Evolutionary conservation across 1,140 invertebrate genomes (phyloP), one percentile per base, ranked within the genome.

Genomic region (Carposina sasakii): DNA sequence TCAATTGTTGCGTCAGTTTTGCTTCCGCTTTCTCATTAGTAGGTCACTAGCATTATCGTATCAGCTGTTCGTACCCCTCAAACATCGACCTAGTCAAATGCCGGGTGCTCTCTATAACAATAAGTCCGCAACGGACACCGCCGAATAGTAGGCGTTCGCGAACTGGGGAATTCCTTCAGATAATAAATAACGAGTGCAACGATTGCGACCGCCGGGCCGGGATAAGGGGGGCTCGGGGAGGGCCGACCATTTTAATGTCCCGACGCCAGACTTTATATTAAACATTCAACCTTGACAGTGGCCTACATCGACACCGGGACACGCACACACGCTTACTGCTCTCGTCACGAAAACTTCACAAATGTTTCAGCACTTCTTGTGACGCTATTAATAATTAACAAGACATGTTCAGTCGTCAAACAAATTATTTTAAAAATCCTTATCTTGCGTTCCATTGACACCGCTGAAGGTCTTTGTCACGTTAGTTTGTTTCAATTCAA

Each of bases 251-350:
- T 83, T 83, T 83, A 83, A 83, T 83, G 79, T 81, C 66, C 76
- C 79, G 76, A 70, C 77, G 77, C 77, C 77, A 81, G 79, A 81
- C 79, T 83, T 81, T 83, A 83, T 83, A 83, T 83, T 81, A 83
- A 83, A 83, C 77, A 83, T 83, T 83, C 79, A 74, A 76, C 79
- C 79, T 83, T 83, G 79, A 67, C 79, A 79, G 60, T 83, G 79
- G 74, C 79, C 79, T 76, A 83, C 76, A 83, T 83, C 67, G 76
- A 71, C 74, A 74, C 61, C 70, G 74, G 72, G 71, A 75, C 72
- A 79, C 77, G 71, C 76, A 76, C 74, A 77, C 77, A 76, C 75
- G 57, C 59, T 60, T 67, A 67, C 65, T 66, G 51, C 62, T 73
- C 67, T 65, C 66, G 67, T 74, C 75, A 78, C 70, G 69, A 82